Base-by-base conservation (phyloP, 2,113 vertebrate species). In the Callithrix jacchus region DNA sequence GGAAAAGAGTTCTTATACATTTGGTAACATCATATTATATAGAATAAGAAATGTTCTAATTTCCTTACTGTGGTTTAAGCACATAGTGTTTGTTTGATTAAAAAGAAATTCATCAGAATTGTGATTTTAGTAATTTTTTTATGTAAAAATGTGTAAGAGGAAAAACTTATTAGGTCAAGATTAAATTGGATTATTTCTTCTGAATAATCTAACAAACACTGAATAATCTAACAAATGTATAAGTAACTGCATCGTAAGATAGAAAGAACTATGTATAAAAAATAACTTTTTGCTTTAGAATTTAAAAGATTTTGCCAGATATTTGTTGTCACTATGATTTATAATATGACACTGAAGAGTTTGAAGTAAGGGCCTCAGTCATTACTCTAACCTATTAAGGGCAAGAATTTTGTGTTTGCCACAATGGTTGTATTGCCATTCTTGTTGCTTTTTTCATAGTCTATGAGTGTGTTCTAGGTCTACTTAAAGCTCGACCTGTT, bases 1-100 rank as follows among this genome's bases (percentile, higher is more conserved):
- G 95, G 61, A 64, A 85, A 96, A 76, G 8, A 92, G 49, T 94
- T 96, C 7, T 17, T 94, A 93, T 73, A 89, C 52, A 86, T 98
- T 94, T 94, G 91, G n/a, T 95, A 97, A 97, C 79, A 86, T 74
- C 71, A 66, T 95, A 77, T 61, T 95, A 64, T 21, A 42, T 89
- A 86, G 74, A 96, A n/a, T 79, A 91, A 89, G 92, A 64, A 73
- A 80, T 83, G 61, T 35, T 92, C 21, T 97, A 73, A 95, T 83
- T 79, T 97, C 91, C 94, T 93, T 97, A 96, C 74, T 52, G 11
- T 70, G 96, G 61, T 98, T 97, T 94, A 94, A 87, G 5, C 81
- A 95, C 96, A 87, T 97, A 94, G 95, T 93, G 77, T 97, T 91
- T 93, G 54, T 98, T 90, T 95, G 93, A 96, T 98, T 97, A 93